phyloP scores from a whole-genome alignment of 2,797 vertebrate species.

The Hapalemur alaotrensis region DNA sequence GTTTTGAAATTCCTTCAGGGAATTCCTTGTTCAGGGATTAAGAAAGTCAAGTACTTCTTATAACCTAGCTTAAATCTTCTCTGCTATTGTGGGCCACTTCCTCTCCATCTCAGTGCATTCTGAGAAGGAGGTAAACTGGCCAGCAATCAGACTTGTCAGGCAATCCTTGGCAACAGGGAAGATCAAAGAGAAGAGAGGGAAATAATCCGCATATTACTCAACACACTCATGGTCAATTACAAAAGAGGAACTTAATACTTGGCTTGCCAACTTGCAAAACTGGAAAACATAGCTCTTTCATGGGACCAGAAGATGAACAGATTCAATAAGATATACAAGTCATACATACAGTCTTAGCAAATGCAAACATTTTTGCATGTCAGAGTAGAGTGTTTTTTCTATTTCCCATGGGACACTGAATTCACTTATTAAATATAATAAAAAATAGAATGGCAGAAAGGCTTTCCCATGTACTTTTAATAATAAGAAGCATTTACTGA shows the following conservation, averaged over 20 bases:
- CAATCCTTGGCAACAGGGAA: constrained; percentile 59
- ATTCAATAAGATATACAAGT: neutral
- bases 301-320: constrained; percentile 29
- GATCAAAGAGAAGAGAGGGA: constrained; percentile 64
- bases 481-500: neutral
- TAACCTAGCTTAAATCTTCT: constrained; percentile 35
- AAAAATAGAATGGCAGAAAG: neutral
- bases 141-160: constrained; percentile 59
- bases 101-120: constrained; percentile 21
- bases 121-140: constrained; percentile 61
- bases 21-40: constrained; percentile 52
- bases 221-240: constrained; percentile 70
- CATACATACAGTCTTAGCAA: neutral
- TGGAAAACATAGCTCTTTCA: constrained; percentile 48
- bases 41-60: constrained; percentile 54
- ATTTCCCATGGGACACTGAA: neutral
- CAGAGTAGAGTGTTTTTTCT: neutral
- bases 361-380: constrained; percentile 33
- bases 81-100: constrained; percentile 24
- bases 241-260: constrained; percentile 68
- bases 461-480: neutral
- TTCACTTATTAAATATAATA: constrained; percentile 4
- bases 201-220: constrained; percentile 70
- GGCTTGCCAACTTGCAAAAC: constrained; percentile 60
- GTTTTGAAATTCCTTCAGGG: constrained; percentile 46